Percentiles rank a stretch among this genome's conserved stretches.
These are phyloP conservation scores for Microcebus jonahi DNA, from an alignment of 2,113 vertebrate species.

Conservation along the genomic window DNA sequence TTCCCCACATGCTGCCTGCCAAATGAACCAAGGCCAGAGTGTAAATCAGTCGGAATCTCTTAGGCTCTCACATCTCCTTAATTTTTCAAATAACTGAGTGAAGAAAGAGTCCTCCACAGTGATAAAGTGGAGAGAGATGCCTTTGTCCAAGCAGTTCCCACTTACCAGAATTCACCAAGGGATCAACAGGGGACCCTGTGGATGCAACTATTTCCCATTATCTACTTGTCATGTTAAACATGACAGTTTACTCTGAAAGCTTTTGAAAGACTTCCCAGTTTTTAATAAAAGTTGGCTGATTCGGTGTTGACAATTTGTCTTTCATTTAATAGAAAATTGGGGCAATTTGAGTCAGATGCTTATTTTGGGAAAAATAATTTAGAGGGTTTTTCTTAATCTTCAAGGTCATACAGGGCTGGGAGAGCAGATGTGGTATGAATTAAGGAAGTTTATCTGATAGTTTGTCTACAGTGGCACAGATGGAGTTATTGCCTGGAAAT, in stretches of 20 bases:
- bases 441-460: constrained; percentile 57
- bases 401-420: constrained; percentile 13
- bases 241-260: constrained; percentile 36
- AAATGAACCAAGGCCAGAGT: constrained; percentile 26
- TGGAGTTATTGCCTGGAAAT: constrained; percentile 53
- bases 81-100: constrained; percentile 37
- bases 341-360: constrained; percentile 30
- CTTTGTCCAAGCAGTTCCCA: neutral
- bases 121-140: neutral
- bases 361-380: constrained; percentile 59
- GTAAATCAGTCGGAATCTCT: neutral
- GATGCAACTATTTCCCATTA: neutral
- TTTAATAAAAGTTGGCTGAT: constrained; percentile 55
- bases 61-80: neutral
- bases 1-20: neutral
- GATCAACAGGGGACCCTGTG: neutral
- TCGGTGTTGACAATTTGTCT: constrained; percentile 58
- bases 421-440: constrained; percentile 59
- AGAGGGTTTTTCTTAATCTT: neutral
- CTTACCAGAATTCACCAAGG: neutral
- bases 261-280: constrained; percentile 63
- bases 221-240: neutral
- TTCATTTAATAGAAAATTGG: constrained; percentile 44
- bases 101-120: neutral
- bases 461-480: constrained; percentile 38